phyloP scores from a whole-genome alignment of 92 coral and sea anemone species.

The Porites lobata region DNA sequence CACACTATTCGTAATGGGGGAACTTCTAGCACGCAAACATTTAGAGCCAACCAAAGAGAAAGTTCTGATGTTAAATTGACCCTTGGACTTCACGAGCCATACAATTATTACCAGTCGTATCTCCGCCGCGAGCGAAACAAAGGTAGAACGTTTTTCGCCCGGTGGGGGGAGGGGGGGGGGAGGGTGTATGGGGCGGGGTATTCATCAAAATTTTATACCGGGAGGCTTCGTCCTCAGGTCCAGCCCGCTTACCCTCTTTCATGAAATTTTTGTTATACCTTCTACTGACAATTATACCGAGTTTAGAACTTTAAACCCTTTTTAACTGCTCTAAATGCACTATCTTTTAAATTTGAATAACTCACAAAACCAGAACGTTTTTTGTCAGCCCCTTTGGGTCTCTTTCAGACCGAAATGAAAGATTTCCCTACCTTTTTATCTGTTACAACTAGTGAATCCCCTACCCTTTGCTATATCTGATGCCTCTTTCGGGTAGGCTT shows the following conservation, averaged over 20 bases:
- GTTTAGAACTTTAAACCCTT: slow-evolving; percentile 9
- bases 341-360: too few relatives aligned
- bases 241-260: slow-evolving; percentile 4
- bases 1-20: slow-evolving; percentile 30
- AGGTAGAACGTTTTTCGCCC: slow-evolving; percentile 7
- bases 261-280: background rate
- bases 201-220: background rate
- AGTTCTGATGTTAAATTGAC: background rate
- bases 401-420: background rate
- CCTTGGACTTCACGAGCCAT: background rate
- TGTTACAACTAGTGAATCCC: slow-evolving; percentile 1
- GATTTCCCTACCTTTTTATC: background rate
- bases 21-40: slow-evolving; percentile 1
- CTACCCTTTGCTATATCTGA: background rate
- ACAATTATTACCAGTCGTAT: slow-evolving; percentile 20
- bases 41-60: background rate
- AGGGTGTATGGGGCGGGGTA: too few relatives aligned
- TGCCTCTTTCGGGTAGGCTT: slow-evolving; percentile 5
- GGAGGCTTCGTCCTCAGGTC: slow-evolving; percentile 5
- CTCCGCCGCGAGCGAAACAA: slow-evolving; percentile 22
- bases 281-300: background rate
- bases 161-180: too few relatives aligned
- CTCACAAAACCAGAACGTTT: background rate
- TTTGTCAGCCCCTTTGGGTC: background rate
- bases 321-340: background rate